phyloP scores from a whole-genome alignment of 1,140 invertebrate genomes.

The Sinonovacula constricta region DNA sequence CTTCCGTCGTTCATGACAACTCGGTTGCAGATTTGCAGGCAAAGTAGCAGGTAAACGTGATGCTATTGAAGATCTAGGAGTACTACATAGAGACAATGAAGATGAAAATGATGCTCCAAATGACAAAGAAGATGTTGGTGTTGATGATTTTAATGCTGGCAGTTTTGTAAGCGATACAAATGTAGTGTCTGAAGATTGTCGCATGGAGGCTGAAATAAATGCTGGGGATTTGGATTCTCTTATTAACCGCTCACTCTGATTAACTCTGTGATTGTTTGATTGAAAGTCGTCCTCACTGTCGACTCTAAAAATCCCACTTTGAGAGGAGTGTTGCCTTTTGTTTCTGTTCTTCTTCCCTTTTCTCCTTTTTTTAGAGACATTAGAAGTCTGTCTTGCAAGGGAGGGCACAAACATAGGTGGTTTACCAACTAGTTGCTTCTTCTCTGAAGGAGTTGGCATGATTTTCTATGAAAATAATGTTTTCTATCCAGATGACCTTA shows the following conservation, averaged over 20 bases:
- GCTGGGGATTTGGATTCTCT: conserved; percentile 12
- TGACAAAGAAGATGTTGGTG: conserved; percentile 11
- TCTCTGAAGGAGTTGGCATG: conserved; percentile 35
- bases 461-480: conserved; percentile 6
- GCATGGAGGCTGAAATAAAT: conserved; percentile 24
- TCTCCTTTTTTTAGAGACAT: conserved; percentile 27
- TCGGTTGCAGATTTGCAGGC: conserved; percentile 38
- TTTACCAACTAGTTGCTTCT: conserved; percentile 9
- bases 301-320: conserved; percentile 23
- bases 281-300: neutral
- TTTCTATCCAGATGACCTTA: neutral
- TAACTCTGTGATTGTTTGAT: neutral
- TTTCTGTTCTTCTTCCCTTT: conserved; percentile 41
- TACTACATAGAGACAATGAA: neutral
- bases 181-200: conserved; percentile 19
- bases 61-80: conserved; percentile 30
- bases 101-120: neutral
- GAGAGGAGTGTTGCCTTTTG: conserved; percentile 41
- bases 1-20: conserved; percentile 53
- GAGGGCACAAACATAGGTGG: conserved; percentile 10
- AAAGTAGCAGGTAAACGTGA: conserved; percentile 33
- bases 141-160: conserved; percentile 24
- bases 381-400: neutral
- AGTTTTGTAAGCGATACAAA: conserved; percentile 39
- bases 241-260: neutral